Conservation (phyloP, 2,797 vertebrate genomes). For the Eurystomus glaucurus region DNA sequence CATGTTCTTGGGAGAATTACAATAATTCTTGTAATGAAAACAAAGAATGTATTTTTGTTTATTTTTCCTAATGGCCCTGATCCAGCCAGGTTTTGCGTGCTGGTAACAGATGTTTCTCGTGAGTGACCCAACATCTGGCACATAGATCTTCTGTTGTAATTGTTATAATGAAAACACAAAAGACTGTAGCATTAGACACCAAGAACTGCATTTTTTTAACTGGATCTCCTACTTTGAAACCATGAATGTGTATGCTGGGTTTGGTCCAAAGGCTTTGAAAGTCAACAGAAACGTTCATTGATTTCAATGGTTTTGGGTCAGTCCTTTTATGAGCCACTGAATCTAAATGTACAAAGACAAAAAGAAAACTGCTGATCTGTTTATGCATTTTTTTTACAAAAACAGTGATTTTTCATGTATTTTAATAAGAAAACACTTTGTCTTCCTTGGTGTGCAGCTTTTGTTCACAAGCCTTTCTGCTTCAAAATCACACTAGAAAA, state of each 20-base stretch:
- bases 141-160: conserved; percentile 63
- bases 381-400: background rate
- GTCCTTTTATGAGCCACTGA: conserved; percentile 10
- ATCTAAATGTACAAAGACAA: background rate
- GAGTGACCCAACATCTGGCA: conserved; percentile 74
- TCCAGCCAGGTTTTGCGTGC: conserved; percentile 70
- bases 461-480: background rate
- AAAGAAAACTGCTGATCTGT: background rate
- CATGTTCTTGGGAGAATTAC: conserved; percentile 68
- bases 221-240: conserved; percentile 48
- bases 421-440: background rate
- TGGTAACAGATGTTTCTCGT: conserved; percentile 69
- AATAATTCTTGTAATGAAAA: conserved; percentile 65
- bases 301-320: conserved; percentile 25
- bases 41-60: conserved; percentile 70
- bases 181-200: conserved; percentile 41
- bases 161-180: conserved; percentile 72
- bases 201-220: conserved; percentile 56
- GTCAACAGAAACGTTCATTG: conserved; percentile 33
- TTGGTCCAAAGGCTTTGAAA: conserved; percentile 51
- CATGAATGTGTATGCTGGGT: conserved; percentile 50
- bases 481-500: background rate
- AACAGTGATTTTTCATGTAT: background rate
- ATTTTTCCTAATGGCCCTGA: conserved; percentile 68
- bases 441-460: background rate